Conservation (phyloP, 2,113 vertebrate genomes). For the Isurus oxyrinchus region DNA sequence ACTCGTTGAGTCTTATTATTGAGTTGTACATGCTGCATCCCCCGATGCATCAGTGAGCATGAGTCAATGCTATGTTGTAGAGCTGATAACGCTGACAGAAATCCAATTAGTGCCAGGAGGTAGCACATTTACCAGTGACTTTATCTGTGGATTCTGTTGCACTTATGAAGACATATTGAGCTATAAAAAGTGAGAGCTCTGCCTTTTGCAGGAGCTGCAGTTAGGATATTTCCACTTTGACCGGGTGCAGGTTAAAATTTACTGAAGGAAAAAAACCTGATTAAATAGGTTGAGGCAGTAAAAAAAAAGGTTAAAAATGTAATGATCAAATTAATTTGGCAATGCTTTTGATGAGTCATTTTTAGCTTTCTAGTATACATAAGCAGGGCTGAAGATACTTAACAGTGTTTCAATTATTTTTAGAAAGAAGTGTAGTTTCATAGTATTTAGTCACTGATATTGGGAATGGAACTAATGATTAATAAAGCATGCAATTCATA, state of each 20-base stretch:
- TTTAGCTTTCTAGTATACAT: background rate
- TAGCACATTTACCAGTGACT: constrained; percentile 45
- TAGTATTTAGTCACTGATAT: background rate
- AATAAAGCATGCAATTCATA: background rate
- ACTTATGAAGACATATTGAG: background rate
- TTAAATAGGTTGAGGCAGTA: background rate
- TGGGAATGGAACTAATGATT: background rate
- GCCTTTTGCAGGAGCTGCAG: background rate
- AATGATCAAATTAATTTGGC: background rate
- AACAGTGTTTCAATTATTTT: background rate
- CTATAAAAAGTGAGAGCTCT: constrained; percentile 5
- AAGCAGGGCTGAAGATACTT: background rate
- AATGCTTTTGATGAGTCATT: constrained; percentile 22
- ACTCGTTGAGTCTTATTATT: background rate
- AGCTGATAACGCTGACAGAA: constrained; percentile 65
- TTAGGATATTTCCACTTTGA: constrained; percentile 1
- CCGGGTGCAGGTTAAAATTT: background rate
- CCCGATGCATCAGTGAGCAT: constrained; percentile 49
- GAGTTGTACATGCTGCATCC: constrained; percentile 23
- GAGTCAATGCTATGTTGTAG: constrained; percentile 59
- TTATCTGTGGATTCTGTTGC: constrained; percentile 8
- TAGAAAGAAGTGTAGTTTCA: background rate
- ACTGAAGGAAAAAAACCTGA: background rate
- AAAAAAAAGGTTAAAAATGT: background rate
- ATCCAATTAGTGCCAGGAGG: constrained; percentile 64